Base-by-base conservation (phyloP, 2,797 vertebrate species). In the Eupleurogrammus muticus region DNA sequence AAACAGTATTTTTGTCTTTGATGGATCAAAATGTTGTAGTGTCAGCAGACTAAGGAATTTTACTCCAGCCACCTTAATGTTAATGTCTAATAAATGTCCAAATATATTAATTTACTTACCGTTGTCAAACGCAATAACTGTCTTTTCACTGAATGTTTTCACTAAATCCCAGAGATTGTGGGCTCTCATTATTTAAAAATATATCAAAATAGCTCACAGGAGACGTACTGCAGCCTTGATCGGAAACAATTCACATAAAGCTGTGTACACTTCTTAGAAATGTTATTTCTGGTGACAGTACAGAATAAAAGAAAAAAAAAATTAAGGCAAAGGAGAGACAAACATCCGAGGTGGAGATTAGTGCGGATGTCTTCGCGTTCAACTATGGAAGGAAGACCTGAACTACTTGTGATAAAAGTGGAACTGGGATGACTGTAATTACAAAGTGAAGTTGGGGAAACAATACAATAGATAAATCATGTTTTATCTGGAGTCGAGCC, bases 241-340 rank as follows among this genome's bases (percentile, higher is more conserved):
- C 85, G 73, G 54, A 66, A 60, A 80, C 1, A 28, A 84, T 82
- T 77, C 82, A 85, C 80, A 85, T 80, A 69, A 81, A 89, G 79
- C 77, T 80, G 75, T 86, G 85, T 79, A 75, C 53, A 71, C 77
- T 77, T 85, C 85, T 87, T 77, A 87, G 20, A 28, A 82, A 72
- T 81, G 81, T 87, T 87, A 89, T 89, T 90, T 89, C 79, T 89
- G 82, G 79, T 89, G 83, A 85, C 86, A 77, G 81, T 28, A 50
- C 74, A 67, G 65, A 73, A 77, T 85, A 64, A 87, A 87, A 87
- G 76, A 57, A 84, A 87, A 77, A 57, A 84, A 68, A 85, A 81
- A 82, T 80, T 77, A 60, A 83, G 82, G 68, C 81, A 73, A 81
- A 86, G 69, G 73, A 57, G 62, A 78, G 73, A 78, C 73, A 75